Base-by-base conservation (phyloP, 2,113 vertebrate species). In the Leptobrachium leishanense region DNA sequence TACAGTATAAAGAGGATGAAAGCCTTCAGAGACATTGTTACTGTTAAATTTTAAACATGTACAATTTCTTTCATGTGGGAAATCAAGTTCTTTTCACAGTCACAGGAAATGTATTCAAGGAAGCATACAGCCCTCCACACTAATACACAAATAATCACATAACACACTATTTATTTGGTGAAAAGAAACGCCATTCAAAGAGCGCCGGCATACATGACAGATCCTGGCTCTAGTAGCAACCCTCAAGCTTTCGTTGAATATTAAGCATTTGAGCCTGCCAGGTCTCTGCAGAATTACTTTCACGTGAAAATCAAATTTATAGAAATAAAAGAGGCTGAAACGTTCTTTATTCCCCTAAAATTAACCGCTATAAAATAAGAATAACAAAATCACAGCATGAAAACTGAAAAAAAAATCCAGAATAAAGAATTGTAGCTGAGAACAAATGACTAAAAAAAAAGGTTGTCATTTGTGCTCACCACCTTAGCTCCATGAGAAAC, bases 61-160 rank as follows among this genome's bases (percentile, higher is more conserved):
- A 68, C 63, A 74, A 74, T 81, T 68, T 68, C 71, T 81, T 81
- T 81, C 78, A 81, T 81, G 78, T 81, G 78, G 78, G 78, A 81
- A 81, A 81, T 74, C 53, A 81, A 74, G 78, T 68, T 67, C 74
- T 53, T 55, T 68, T 74, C 72, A 50, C 64, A 74, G 64, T 55
- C 63, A 4, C 71, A 9, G 53, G 20, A 63, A 81, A 68, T 67
- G 65, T 59, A 81, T 74, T 81, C 72, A 74, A 68, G 72, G 43
- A 74, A 39, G 64, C 20, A 12, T 6, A 6, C 53, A n/a, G 31
- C 43, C 78, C 50, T 67, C 62, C 3, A 59, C 74, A 68, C 11
- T n/a, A 68, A 62, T 53, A 68, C 71, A 59, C 72, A 74, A 68
- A 74, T 74, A 81, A 81, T 74, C 78, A 67, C 65, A 74, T 57